A percentile compares a stretch with the other conserved stretches of the same genome.
Conservation (phyloP, 37 sponge, comb jelly and placozoan species). For the Corticium candelabrum region DNA sequence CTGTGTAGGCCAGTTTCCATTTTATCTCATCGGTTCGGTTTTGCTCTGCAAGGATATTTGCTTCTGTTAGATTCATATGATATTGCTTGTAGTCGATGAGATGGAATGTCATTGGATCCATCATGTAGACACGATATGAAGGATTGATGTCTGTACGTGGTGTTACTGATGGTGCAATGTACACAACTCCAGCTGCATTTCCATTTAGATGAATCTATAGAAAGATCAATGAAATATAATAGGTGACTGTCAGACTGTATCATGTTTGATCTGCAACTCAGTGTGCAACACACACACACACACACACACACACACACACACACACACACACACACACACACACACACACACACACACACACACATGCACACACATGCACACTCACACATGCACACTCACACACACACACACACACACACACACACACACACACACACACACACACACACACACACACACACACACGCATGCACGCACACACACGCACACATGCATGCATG, state of each 20-base stretch:
- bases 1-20: conserved; percentile 41
- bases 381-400: no score
- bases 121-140: conserved; percentile 51
- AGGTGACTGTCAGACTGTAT: conserved; percentile 24
- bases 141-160: conserved; percentile 43
- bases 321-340: no score
- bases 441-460: no score
- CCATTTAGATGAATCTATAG: conserved; percentile 33
- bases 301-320: no score
- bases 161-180: conserved; percentile 64
- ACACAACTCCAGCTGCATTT: conserved; percentile 40
- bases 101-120: conserved; percentile 34
- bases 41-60: conserved; percentile 42
- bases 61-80: conserved; percentile 54
- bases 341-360: no score
- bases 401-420: no score
- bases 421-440: no score
- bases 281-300: not conserved
- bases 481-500: not conserved
- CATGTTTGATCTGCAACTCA: no score
- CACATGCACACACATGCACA: no score
- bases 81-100: conserved; percentile 61
- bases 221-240: not conserved
- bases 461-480: no score
- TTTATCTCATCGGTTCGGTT: conserved; percentile 10